Base-by-base conservation (phyloP, 2,888 invertebrate species). In the Ophion ventricosus region DNA sequence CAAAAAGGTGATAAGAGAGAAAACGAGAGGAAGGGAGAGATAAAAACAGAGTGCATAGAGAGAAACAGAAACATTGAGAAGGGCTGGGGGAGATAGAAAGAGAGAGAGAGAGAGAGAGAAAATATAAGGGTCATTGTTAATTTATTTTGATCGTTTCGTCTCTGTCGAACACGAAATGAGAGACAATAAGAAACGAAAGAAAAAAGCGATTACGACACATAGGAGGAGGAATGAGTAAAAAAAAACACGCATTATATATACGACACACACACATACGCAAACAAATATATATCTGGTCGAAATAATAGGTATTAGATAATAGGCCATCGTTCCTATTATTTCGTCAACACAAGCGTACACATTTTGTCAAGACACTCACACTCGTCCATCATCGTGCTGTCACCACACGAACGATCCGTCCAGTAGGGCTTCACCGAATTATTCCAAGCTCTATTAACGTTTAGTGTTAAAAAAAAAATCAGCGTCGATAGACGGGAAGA, bases 391-490 rank as follows among this genome's bases (percentile, higher is more conserved):
- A 49, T 90, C 90, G 90, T 91, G 90, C 89, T 91, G 89, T 91
- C 90, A 90, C 90, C 89, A 88, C 90, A 90, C 88, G 90, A 92
- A 91, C 87, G 88, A 92, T 93, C 93, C 93, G 92, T 93, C 93
- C 92, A 92, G 77, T 91, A 91, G 92, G 88, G 93, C 92, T 93
- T 92, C 91, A 91, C 88, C 89, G 88, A 91, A 88, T 89, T 90
- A 91, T 91, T 92, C 90, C 90, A 90, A 92, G 91, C 92, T 92
- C 91, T 91, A 90, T 90, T 87, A 85, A 84, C 70, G 87, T 91
- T 75, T 75, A 91, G 89, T 87, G 87, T 90, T 17, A 49, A 49
- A 14, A 11, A 11, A 49, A 49, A 49, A 49, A 86, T 81, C 84
- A 86, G 84, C 17, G 49, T 83, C 80, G 73, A 83, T 84, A 81